Evolutionary conservation across 2,113 vertebrate species (phyloP).

Genomic region (Heloderma charlesbogerti): DNA sequence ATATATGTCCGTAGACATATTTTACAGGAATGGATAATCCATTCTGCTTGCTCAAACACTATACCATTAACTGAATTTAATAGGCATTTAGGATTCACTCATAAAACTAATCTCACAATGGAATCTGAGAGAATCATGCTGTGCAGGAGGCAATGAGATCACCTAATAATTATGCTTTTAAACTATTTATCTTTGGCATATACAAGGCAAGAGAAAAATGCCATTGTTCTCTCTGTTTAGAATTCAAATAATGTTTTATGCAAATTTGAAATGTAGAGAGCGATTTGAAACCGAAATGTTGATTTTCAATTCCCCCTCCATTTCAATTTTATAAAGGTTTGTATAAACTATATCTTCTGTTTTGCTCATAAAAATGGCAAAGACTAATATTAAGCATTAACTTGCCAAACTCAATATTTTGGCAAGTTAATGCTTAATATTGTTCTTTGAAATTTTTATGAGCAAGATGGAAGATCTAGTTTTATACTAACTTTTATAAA

Average conservation of each 20-base stretch:
- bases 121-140: not conserved
- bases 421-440: not conserved
- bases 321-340: not conserved
- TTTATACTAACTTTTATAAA: not conserved
- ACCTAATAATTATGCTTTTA: not conserved
- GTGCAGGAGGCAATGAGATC: not conserved
- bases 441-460: not conserved
- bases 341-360: not conserved
- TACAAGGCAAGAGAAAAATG: not conserved
- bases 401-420: not conserved
- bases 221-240: not conserved
- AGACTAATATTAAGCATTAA: not conserved
- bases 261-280: not conserved
- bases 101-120: not conserved
- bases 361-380: not conserved
- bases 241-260: not conserved
- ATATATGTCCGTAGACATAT: not conserved
- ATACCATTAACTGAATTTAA: not conserved
- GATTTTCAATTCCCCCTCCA: not conserved
- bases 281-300: not conserved
- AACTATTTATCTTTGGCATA: not conserved
- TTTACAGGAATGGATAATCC: not conserved
- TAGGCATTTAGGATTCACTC: not conserved
- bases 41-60: not conserved
- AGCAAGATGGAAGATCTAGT: not conserved